Evolutionary conservation across 2,888 invertebrate genomes (phyloP).

Genomic region (Micoletzkya japonica): DNA sequence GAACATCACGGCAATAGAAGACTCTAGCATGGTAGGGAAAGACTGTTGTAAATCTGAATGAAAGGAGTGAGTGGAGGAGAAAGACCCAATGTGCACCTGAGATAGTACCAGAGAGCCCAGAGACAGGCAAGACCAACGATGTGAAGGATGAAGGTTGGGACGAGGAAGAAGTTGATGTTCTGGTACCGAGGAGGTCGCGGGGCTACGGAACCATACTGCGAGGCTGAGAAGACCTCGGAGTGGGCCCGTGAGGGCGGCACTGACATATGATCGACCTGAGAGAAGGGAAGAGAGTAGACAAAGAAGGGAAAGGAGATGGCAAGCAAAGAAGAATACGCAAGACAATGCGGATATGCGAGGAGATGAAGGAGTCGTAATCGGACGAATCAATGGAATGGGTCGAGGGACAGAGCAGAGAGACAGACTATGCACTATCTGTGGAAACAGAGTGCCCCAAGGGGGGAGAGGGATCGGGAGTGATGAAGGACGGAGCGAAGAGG

Average conservation of each 20-base stretch:
- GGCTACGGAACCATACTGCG: conserved; percentile 58
- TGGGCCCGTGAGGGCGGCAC: conserved; percentile 61
- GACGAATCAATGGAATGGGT: not conserved
- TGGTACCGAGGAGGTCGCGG: conserved; percentile 34
- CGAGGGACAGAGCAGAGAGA: not conserved
- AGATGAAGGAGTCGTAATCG: not conserved
- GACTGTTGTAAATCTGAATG: conserved; percentile 62
- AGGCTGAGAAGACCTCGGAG: conserved; percentile 63
- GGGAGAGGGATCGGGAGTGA: too few species aligned
- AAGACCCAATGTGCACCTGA: conserved; percentile 61
- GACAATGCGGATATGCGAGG: not conserved
- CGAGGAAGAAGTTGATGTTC: conserved; percentile 63
- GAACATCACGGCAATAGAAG: conserved; percentile 62
- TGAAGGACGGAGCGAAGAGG: too few species aligned
- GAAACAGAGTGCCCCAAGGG: too few species aligned
- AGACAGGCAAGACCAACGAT: conserved; percentile 65
- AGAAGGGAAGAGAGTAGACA: not conserved
- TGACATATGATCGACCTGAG: conserved; percentile 44
- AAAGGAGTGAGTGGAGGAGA: not conserved
- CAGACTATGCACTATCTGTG: not conserved
- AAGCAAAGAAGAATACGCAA: not conserved
- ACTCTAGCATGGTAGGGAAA: conserved; percentile 64
- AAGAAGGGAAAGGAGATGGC: not conserved
- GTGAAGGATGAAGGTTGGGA: conserved; percentile 66
- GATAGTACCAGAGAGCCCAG: conserved; percentile 66